Evolutionary conservation across 2,797 vertebrate species (phyloP).

Genomic region (Poeciliopsis turneri): DNA sequence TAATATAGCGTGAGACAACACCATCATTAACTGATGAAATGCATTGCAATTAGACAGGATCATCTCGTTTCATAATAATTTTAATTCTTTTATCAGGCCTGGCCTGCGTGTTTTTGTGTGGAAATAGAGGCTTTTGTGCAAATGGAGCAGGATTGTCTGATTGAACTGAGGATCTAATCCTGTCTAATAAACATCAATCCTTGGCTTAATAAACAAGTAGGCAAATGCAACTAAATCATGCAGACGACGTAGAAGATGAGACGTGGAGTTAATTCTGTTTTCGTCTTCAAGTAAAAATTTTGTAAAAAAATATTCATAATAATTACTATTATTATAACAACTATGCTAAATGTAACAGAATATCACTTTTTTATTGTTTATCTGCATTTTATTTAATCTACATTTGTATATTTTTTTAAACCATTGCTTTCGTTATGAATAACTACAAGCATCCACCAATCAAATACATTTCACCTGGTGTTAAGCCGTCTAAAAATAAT

Average conservation of each 20-base stretch:
- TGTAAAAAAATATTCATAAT: not conserved
- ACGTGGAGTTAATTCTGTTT: not conserved
- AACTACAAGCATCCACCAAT: not conserved
- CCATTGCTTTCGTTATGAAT: not conserved
- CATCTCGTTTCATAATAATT: slow-evolving; percentile 42
- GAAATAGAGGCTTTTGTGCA: slow-evolving; percentile 44
- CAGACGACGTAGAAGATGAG: not conserved
- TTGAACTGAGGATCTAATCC: slow-evolving; percentile 11
- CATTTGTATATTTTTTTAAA: not conserved
- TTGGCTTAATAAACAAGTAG: not conserved
- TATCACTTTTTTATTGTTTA: no score
- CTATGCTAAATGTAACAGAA: not conserved
- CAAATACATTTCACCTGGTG: not conserved
- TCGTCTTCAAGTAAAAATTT: not conserved
- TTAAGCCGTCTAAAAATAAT: not conserved
- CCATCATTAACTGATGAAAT: slow-evolving; percentile 75
- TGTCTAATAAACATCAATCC: not conserved
- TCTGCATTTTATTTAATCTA: not conserved
- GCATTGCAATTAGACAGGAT: slow-evolving; percentile 68
- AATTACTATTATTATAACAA: not conserved
- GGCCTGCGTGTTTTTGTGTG: slow-evolving; percentile 33
- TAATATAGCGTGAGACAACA: slow-evolving; percentile 71
- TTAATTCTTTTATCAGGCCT: slow-evolving; percentile 34
- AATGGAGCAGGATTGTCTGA: slow-evolving; percentile 42
- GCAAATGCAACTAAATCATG: accelerated